Conservation (phyloP, 2,113 vertebrate genomes). For the Numida meleagris region DNA sequence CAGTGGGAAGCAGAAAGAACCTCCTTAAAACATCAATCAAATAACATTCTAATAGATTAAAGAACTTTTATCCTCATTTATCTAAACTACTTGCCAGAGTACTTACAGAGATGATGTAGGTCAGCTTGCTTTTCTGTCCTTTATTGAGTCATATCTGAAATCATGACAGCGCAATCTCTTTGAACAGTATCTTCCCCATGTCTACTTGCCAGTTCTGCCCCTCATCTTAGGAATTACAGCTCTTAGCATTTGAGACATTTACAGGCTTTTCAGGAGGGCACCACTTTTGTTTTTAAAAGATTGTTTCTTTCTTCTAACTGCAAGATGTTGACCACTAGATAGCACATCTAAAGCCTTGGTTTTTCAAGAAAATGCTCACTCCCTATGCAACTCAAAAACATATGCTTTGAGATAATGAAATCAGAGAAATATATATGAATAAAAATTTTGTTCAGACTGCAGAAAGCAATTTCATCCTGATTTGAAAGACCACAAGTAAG, state of each 20-base stretch:
- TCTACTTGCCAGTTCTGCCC: background rate
- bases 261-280: background rate
- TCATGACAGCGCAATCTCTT: background rate
- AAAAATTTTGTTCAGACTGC: background rate
- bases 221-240: background rate
- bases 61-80: background rate
- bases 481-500: background rate
- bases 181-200: background rate
- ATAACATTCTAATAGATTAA: background rate
- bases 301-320: background rate
- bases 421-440: background rate
- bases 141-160: background rate
- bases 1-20: background rate
- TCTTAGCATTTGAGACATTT: background rate
- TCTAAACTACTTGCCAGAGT: background rate
- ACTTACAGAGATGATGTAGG: background rate
- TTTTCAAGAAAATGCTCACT: background rate
- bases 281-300: background rate
- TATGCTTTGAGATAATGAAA: background rate
- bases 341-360: background rate
- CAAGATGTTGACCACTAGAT: accelerated
- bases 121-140: background rate
- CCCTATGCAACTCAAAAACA: background rate
- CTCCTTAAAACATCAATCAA: background rate
- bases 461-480: background rate